These are phyloP conservation scores for Drosophila bocki DNA, from an alignment of 1,140 invertebrate species.

Conservation along the genomic window DNA sequence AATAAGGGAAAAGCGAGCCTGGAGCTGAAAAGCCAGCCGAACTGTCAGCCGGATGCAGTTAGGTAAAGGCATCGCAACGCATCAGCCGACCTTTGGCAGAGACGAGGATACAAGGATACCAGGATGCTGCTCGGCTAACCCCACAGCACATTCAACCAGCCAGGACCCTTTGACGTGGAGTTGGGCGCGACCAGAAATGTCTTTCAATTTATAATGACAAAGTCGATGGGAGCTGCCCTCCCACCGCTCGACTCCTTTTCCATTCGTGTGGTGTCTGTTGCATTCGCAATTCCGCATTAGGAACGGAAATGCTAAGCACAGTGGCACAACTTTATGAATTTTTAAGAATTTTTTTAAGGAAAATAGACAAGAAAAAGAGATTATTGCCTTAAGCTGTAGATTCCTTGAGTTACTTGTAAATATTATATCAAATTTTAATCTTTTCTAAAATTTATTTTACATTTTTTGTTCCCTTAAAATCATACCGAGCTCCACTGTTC, in stretches of 20 bases:
- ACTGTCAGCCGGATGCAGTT: constrained; percentile 74
- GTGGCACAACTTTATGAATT: not conserved
- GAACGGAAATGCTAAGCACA: constrained; percentile 41
- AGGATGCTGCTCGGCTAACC: constrained; percentile 29
- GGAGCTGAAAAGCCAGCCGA: constrained; percentile 38
- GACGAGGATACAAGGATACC: not conserved
- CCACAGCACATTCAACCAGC: constrained; percentile 2
- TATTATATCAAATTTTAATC: not conserved
- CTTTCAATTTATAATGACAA: constrained; percentile 83
- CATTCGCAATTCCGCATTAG: constrained; percentile 75
- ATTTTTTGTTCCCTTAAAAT: not conserved
- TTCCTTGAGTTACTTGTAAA: too few species aligned
- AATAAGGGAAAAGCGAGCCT: constrained; percentile 21
- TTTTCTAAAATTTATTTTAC: not conserved
- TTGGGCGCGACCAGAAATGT: constrained; percentile 63
- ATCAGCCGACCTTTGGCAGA: constrained; percentile 37
- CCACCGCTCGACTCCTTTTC: constrained; percentile 1
- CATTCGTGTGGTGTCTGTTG: constrained; percentile 67
- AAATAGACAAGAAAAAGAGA: too few species aligned
- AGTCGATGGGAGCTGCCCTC: constrained; percentile 46
- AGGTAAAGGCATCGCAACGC: constrained; percentile 67
- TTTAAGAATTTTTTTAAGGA: not conserved
- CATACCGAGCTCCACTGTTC: constrained; percentile 16
- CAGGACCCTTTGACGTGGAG: constrained; percentile 44
- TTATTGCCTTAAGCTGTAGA: too few species aligned